phyloP scores from a whole-genome alignment of 2,888 invertebrate species.

The Tetropium fuscum region DNA sequence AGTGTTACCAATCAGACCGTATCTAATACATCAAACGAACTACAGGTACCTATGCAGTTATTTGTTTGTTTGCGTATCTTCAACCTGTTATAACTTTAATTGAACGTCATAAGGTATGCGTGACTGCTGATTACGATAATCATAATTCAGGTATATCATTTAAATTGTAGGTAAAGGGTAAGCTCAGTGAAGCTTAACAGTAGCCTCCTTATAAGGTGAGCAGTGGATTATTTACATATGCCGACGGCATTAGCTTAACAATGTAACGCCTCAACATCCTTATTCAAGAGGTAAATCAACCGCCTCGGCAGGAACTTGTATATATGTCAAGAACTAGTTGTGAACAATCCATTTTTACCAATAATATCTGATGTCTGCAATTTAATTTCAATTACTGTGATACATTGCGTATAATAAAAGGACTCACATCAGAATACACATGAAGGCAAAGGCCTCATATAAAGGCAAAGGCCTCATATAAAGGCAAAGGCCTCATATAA shows the following conservation, averaged over 20 bases:
- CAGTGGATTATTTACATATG: neutral
- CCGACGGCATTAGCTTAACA: neutral
- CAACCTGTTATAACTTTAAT: constrained; percentile 6
- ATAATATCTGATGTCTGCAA: too few relatives aligned
- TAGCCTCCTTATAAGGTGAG: constrained; percentile 1
- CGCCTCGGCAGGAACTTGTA: neutral
- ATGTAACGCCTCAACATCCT: neutral
- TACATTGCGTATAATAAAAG: too few relatives aligned
- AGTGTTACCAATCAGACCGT: constrained; percentile 48
- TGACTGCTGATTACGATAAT: neutral
- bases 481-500: too few relatives aligned
- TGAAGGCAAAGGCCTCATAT: too few relatives aligned
- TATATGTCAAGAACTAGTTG: neutral
- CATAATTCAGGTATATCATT: neutral
- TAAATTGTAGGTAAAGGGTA: neutral
- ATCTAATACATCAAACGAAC: constrained; percentile 29
- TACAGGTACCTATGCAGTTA: neutral
- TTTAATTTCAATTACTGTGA: too few relatives aligned
- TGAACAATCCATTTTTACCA: too few relatives aligned
- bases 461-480: too few relatives aligned
- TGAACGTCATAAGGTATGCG: neutral
- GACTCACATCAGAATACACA: too few relatives aligned
- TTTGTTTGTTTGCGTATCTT: neutral
- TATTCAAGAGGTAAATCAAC: neutral
- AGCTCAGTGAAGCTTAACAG: constrained; percentile 2